Evolutionary conservation across 2,888 invertebrate species (phyloP), one percentile per base, ranked within the genome.

Genomic region (Limnephilus rhombicus): DNA sequence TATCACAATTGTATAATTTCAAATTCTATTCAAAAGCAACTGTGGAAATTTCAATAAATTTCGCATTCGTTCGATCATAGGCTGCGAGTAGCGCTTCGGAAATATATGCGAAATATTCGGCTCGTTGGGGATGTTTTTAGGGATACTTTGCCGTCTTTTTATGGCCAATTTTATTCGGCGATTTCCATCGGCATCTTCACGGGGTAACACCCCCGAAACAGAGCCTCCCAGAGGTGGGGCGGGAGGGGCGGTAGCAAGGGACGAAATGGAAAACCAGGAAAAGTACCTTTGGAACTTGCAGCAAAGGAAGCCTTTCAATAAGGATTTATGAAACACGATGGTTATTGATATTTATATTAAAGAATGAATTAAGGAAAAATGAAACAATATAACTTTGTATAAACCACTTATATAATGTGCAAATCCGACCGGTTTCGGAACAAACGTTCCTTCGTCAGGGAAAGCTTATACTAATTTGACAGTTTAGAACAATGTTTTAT

Each of bases 141-240:
- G 91, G 92, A 83, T 87, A 86, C 89, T 91, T 92, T 90, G 37
- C 91, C 93, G 93, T 92, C 90, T 93, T 93, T 93, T 93, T 93
- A 93, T 92, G 93, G 92, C 87, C 93, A 91, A 93, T 93, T 93
- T 92, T 92, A 92, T 92, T 92, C 86, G 90, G 53, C 88, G 88
- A 53, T 88, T 68, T 68, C 49, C 86, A 86, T 86, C 86, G 88
- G 88, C 91, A 88, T 88, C 91, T 86, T 89, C 88, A 68, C 88
- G 88, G 88, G 68, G 68, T 68, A 68, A 90, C 90, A 83, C 85
- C 90, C 85, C 9, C 85, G 34, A 24, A 87, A 87, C 87, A 31
- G 49, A 41, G 41, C 81, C 89, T 80, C 80, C 45, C 34, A 13
- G 89, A 41, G 45, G 45, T 5, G 37, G 49, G n/a, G 80, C 37